phyloP scores from a whole-genome alignment of 2,888 invertebrate genomes.

The Mamestra brassicae region DNA sequence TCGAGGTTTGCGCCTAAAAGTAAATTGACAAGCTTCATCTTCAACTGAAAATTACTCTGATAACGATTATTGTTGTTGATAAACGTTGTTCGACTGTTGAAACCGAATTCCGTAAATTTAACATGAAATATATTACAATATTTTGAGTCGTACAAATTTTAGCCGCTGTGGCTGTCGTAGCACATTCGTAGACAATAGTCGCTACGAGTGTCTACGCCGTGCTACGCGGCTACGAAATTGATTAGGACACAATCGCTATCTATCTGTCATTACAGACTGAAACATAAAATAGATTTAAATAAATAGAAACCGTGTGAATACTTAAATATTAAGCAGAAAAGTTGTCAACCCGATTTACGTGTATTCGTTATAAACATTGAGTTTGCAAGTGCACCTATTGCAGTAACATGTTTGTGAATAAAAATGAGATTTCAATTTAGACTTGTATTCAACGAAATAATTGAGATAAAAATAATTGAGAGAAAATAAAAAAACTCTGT shows the following conservation, averaged over 20 bases:
- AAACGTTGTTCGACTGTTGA: too few species aligned
- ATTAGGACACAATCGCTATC: constrained; percentile 19
- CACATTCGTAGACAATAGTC: constrained; percentile 1
- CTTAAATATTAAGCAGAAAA: background rate
- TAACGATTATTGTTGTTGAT: background rate
- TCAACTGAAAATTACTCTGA: background rate
- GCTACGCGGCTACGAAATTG: constrained; percentile 24
- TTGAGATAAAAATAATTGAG: background rate
- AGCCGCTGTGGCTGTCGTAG: constrained; percentile 17
- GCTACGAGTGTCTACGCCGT: constrained; percentile 24
- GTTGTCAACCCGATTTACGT: background rate
- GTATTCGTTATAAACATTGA: background rate
- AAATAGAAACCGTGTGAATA: background rate
- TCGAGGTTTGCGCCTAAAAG: too few species aligned
- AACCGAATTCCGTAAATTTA: background rate
- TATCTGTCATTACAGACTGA: background rate
- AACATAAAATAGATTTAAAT: constrained; percentile 12
- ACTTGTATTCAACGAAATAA: background rate
- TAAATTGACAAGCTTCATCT: background rate
- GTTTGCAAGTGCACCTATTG: background rate
- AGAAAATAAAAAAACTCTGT: background rate
- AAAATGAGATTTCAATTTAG: background rate
- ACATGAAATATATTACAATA: too few species aligned
- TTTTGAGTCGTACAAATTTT: too few species aligned
- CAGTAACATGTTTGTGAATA: background rate